A percentile compares a stretch with the other conserved stretches of the same genome.
Evolutionary conservation across 2,888 invertebrate species (phyloP).

Genomic region (Julus scandinavius): DNA sequence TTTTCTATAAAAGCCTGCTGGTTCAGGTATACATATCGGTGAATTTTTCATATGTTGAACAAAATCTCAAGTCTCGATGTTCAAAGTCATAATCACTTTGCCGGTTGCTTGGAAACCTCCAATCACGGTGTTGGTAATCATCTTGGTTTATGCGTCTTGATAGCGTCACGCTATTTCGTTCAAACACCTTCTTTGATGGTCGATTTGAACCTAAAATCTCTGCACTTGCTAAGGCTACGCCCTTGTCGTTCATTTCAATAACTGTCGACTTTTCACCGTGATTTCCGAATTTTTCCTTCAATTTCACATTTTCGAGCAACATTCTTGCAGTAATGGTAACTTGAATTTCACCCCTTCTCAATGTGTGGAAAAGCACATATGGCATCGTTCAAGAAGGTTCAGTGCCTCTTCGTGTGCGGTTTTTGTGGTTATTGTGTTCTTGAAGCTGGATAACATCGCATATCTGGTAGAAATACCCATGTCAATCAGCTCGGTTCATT

Average conservation of each 20-base stretch:
- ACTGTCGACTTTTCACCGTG: not conserved
- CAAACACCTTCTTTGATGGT: not conserved
- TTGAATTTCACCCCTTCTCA: not conserved
- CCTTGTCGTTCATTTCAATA: not conserved
- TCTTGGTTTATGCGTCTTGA: not conserved
- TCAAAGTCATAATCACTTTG: not conserved
- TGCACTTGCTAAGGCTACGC: not conserved
- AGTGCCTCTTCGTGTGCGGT: not conserved
- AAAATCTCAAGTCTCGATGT: not conserved
- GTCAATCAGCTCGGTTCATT: not conserved
- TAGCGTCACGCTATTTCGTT: not conserved
- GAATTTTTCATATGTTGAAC: not conserved
- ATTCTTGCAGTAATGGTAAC: not conserved
- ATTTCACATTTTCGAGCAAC: not conserved
- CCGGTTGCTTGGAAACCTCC: conserved; percentile 24
- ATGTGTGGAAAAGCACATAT: not conserved
- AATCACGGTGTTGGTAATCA: conserved; percentile 14
- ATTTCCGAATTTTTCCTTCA: not conserved
- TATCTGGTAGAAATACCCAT: not conserved
- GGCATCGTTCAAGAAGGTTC: not conserved
- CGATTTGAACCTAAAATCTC: not conserved
- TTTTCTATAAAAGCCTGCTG: not conserved
- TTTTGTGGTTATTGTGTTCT: not conserved
- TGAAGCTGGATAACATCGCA: not conserved
- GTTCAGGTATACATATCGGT: not conserved